phyloP scores from a whole-genome alignment of 2,797 vertebrate species.

The Fringilla coelebs region DNA sequence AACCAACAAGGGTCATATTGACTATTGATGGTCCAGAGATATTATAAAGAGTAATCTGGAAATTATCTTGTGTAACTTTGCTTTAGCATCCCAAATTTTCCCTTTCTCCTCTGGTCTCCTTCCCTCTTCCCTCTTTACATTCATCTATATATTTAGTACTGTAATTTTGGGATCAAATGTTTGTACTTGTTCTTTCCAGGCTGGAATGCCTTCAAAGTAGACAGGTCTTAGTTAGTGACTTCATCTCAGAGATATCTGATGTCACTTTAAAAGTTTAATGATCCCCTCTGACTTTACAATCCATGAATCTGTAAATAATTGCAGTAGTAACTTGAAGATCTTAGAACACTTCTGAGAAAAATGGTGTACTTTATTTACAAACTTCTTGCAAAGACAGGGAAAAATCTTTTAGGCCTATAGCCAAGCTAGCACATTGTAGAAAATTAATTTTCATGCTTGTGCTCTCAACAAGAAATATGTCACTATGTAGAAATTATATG shows the following conservation, averaged over 20 bases:
- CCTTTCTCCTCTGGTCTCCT: background rate
- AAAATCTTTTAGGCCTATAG: background rate
- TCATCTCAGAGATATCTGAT: background rate
- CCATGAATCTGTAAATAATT: background rate
- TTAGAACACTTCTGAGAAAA: background rate
- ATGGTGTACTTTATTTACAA: background rate
- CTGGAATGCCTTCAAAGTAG: background rate
- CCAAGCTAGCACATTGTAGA: background rate
- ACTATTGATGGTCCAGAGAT: background rate
- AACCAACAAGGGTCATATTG: background rate
- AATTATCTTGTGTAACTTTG: background rate
- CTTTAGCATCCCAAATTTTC: background rate
- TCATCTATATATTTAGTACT: background rate
- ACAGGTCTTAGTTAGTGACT: background rate
- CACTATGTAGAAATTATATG: background rate
- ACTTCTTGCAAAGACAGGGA: background rate
- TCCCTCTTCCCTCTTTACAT: background rate
- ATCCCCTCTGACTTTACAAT: background rate
- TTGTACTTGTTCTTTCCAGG: background rate
- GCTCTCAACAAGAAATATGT: constrained; percentile 16
- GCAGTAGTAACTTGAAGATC: background rate
- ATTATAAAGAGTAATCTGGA: background rate
- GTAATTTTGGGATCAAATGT: background rate
- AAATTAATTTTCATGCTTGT: constrained; percentile 14
- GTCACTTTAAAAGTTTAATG: background rate